These are phyloP conservation scores for Gymnothorax javanicus DNA, from an alignment of 2,797 vertebrate species.

Conservation along the genomic window DNA sequence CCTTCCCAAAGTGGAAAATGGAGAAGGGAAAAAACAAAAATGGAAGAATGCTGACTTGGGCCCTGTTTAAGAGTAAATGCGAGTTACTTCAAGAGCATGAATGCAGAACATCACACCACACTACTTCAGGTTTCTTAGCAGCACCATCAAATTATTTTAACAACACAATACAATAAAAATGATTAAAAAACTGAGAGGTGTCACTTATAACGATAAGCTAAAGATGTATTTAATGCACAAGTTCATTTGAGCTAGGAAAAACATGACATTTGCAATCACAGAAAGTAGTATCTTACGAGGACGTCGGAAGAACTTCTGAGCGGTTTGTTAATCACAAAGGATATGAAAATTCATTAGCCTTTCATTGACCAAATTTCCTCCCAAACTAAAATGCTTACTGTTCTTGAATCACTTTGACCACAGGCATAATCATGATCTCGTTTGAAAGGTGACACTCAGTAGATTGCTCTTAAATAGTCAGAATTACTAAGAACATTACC, in stretches of 20 bases:
- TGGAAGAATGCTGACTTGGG: conserved; percentile 57
- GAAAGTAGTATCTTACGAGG: neutral
- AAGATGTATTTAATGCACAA: conserved; percentile 18
- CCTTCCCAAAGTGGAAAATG: conserved; percentile 37
- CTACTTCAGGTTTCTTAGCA: neutral
- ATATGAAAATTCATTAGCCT: neutral
- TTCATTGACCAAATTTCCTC: too few species aligned
- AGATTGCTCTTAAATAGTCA: too few species aligned
- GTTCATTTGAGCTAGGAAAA: conserved; percentile 17
- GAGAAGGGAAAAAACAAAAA: conserved; percentile 18
- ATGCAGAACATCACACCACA: conserved; percentile 58
- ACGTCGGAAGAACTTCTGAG: neutral
- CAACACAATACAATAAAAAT: conserved; percentile 38
- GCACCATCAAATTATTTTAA: conserved; percentile 44
- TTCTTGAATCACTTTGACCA: too few species aligned
- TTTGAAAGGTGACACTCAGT: too few species aligned
- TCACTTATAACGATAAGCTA: neutral
- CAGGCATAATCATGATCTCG: too few species aligned
- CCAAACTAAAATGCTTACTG: too few species aligned
- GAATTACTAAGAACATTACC: too few species aligned
- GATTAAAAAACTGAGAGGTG: neutral
- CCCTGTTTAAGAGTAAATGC: conserved; percentile 55
- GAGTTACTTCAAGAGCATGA: conserved; percentile 56
- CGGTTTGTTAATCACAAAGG: conserved; percentile 11
- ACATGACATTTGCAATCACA: conserved; percentile 23